phyloP scores from a whole-genome alignment of 2,113 vertebrate genomes.

The Mastomys coucha region DNA sequence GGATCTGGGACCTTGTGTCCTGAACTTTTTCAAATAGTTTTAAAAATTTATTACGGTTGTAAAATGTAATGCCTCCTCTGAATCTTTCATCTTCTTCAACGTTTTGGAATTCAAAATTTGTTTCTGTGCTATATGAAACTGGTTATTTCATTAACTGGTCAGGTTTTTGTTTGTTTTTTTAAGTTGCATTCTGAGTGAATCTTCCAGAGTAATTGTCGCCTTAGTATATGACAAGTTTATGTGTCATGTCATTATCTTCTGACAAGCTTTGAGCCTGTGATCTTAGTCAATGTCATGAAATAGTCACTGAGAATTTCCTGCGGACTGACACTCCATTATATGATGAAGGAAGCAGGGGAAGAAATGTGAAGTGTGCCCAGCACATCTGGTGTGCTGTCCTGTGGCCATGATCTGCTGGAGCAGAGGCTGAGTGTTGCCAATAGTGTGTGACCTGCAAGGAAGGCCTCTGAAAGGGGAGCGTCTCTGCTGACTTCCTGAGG shows the following conservation, averaged over 20 bases:
- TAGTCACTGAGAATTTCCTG: background rate
- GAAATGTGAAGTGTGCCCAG: background rate
- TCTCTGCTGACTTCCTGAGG: background rate
- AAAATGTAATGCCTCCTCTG: background rate
- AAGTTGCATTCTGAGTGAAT: background rate
- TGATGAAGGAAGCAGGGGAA: background rate
- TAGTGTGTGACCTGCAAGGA: background rate
- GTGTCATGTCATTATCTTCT: background rate
- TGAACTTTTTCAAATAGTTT: background rate
- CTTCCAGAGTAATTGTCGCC: background rate
- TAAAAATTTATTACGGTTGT: background rate
- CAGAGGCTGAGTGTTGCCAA: background rate
- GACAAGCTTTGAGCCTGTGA: background rate
- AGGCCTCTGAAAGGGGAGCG: background rate
- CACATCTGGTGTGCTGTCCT: background rate
- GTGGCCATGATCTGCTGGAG: background rate
- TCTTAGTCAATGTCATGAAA: conserved; percentile 15
- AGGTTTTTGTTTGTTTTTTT: background rate
- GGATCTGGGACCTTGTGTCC: background rate
- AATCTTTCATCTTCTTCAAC: conserved; percentile 32
- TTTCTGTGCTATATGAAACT: conserved; percentile 32
- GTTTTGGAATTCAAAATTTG: conserved; percentile 39
- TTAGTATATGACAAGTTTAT: background rate
- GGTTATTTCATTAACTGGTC: conserved; percentile 27
- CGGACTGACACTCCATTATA: background rate